Conservation (phyloP, 2,113 vertebrate genomes). For the Uropsilus gracilis region DNA sequence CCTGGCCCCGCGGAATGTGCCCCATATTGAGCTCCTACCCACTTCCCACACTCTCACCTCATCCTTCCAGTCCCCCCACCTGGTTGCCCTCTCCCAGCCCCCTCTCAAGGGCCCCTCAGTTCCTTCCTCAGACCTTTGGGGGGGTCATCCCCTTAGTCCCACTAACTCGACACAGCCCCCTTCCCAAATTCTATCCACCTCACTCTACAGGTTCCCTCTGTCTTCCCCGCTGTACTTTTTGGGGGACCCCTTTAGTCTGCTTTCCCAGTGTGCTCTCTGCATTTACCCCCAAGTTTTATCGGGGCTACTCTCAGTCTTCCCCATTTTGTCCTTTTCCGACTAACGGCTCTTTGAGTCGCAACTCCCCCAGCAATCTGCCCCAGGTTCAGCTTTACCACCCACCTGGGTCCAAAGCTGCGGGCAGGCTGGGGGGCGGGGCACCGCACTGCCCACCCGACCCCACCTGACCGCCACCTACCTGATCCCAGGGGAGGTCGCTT, state of each 20-base stretch:
- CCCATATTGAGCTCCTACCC: neutral
- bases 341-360: neutral
- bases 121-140: neutral
- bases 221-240: neutral
- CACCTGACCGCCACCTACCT: slow-evolving; percentile 62
- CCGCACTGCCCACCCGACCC: neutral
- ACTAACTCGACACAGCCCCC: neutral
- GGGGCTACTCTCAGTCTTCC: neutral
- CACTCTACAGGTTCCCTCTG: neutral
- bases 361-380: neutral
- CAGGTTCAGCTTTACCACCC: neutral
- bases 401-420: too few relatives aligned
- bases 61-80: neutral
- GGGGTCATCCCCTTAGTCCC: neutral
- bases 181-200: neutral
- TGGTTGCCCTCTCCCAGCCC: too few relatives aligned
- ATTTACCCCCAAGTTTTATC: neutral
- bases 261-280: neutral
- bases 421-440: neutral
- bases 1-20: neutral
- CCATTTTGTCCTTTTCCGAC: neutral
- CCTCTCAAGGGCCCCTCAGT: neutral
- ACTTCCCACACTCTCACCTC: neutral
- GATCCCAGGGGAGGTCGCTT: slow-evolving; percentile 15
- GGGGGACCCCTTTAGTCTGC: neutral